Evolutionary conservation across 2,888 invertebrate genomes (phyloP), one percentile per base, ranked within the genome.

Genomic region (Laothoe populi): DNA sequence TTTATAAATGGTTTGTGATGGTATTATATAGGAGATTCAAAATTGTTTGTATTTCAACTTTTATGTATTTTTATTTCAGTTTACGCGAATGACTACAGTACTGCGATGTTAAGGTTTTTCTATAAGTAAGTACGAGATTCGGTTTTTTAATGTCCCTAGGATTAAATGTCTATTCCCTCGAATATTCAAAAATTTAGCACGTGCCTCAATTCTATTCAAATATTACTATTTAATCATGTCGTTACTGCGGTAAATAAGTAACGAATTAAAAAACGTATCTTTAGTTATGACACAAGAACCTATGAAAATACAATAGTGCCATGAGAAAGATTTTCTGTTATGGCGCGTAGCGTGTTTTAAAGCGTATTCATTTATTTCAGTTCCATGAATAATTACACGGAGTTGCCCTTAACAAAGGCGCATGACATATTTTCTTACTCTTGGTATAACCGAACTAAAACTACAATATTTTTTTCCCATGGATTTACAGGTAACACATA

Each of bases 401-500:
- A 90, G 62, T 59, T 84, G n/a, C 72, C 79, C 4, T 64, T 87
- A 66, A 31, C 57, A 21, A 72, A 79, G 44, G 81, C 82, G 3
- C 69, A 78, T 1, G 68, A 81, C 42, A 82, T 91, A 60, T 76
- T 90, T 60, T 67, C 75, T 0, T 66, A 69, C 0, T 62, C 77
- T 0, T 90, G 89, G 89, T 88, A 87, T 65, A 77, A 89, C 60
- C 59, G 75, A 0, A 81, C 69, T 44, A 78, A 71, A 42, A 64
- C 62, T 1, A 89, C 90, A 0, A 74, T 81, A 8, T 73, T 91
- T 42, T 87, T 85, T 66, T 75, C 81, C 21, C 88, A 88, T 64
- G 91, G 91, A 60, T 92, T 83, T 65, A 84, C 85, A 66, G 91
- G 91, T 86, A 76, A 66, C 71, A 49, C 67, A 60, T 58, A 49